Evolutionary conservation across 2,113 vertebrate genomes (phyloP).

Genomic region (Coreoperca whiteheadi): DNA sequence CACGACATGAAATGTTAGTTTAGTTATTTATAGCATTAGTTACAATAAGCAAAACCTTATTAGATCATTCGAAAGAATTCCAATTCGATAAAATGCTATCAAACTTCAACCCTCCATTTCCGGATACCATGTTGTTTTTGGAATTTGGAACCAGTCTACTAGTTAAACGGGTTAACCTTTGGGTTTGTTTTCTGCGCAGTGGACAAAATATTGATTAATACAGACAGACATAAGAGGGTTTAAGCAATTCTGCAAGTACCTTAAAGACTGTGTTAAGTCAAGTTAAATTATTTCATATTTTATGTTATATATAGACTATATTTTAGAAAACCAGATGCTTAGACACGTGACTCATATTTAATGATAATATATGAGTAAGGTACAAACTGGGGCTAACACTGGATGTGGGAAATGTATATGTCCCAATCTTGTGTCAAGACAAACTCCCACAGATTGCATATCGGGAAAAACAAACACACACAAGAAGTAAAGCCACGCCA

Average conservation of each 20-base stretch:
- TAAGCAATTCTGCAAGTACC: background rate
- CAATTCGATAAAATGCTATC: background rate
- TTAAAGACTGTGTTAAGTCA: background rate
- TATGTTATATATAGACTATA: background rate
- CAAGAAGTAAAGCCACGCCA: slow-evolving; percentile 72
- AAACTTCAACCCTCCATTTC: background rate
- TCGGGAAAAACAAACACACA: slow-evolving; percentile 23
- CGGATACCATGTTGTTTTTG: background rate
- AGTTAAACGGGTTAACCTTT: too few relatives aligned
- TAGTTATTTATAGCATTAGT: background rate
- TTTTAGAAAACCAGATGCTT: background rate
- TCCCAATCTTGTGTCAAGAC: slow-evolving; percentile 34
- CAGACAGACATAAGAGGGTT: background rate
- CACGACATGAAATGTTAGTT: background rate
- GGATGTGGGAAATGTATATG: slow-evolving; percentile 14
- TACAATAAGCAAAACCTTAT: background rate
- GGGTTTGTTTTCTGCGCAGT: background rate
- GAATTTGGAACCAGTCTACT: background rate
- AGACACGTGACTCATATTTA: slow-evolving; percentile 20
- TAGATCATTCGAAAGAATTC: background rate
- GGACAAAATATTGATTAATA: background rate
- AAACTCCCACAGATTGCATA: slow-evolving; percentile 75
- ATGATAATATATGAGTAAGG: background rate
- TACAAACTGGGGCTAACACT: background rate
- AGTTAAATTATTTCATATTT: background rate